A percentile compares a stretch with the other conserved stretches of the same genome.
phyloP scores from a whole-genome alignment of 53 echinoderm and acorn worm genomes.

The Pentamera pediparva region DNA sequence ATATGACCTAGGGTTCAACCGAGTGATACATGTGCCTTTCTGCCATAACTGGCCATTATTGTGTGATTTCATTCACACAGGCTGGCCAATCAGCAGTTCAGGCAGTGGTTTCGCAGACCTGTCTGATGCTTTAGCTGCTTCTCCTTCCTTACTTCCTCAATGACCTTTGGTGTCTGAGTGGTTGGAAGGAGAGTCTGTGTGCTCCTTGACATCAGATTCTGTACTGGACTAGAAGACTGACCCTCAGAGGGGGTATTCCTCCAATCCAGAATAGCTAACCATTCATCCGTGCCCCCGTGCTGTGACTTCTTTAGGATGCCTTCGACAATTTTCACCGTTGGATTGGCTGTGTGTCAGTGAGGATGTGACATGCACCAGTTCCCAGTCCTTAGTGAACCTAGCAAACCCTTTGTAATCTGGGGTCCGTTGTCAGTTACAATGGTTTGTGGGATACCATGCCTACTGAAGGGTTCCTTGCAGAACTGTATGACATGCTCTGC shows the following conservation, averaged over 20 bases:
- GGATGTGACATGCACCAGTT: constrained; percentile 44
- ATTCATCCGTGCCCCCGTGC: constrained; percentile 29
- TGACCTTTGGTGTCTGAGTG: constrained; percentile 38
- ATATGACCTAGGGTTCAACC: neutral
- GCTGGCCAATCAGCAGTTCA: neutral
- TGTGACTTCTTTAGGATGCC: constrained; percentile 39
- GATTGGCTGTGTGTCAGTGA: constrained; percentile 48
- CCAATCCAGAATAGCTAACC: constrained; percentile 49
- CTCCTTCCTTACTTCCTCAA: constrained; percentile 26
- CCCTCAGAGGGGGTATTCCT: constrained; percentile 40
- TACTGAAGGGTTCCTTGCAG: neutral
- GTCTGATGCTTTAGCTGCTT: constrained; percentile 41
- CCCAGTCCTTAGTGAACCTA: constrained; percentile 11
- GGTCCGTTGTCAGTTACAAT: constrained; percentile 21
- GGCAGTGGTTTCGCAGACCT: constrained; percentile 34
- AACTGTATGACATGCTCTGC: constrained; percentile 11
- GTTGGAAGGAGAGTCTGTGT: constrained; percentile 44
- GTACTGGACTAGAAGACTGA: constrained; percentile 35
- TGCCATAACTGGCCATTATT: neutral
- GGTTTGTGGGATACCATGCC: neutral
- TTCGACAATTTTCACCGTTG: constrained; percentile 33
- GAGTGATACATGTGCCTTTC: neutral
- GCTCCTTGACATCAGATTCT: constrained; percentile 48
- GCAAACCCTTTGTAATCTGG: constrained; percentile 8
- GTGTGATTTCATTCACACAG: neutral